Evolutionary conservation across 2,113 vertebrate genomes (phyloP), one percentile per base, ranked within the genome.

Genomic region (Agapornis roseicollis): DNA sequence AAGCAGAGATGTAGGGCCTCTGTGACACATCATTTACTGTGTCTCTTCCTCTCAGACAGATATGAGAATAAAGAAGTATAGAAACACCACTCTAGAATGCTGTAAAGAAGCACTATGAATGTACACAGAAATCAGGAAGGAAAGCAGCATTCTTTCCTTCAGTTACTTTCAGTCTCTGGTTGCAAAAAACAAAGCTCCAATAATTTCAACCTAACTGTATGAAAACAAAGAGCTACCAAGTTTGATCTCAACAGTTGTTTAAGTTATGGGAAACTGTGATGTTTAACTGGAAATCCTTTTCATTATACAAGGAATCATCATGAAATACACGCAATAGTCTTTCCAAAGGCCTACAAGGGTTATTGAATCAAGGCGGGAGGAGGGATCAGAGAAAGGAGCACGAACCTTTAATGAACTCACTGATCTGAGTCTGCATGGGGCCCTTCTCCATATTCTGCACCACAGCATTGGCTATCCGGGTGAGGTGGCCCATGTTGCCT

Each of bases 401-500:
- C 5, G 53, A 96, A 99, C 99, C 99, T 99, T 97, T 99, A 91
- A 99, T 99, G 96, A 99, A 98, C 83, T 99, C 98, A 6, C 98
- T 95, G 44, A 99, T 98, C 50, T 99, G 99, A 24, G 97, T 95
- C 97, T 99, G 99, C 90, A 98, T 96, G 6, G 99, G 98, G 35
- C 99, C 99, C 94, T 99, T 98, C 98, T 99, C 99, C 97, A 99
- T 97, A 88, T 99, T 99, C 96, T 99, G 99, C 27, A 99, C 99
- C 52, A 99, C 99, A 6, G 98, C 98, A 47, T 99, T 99, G 97
- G 99, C 99, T 27, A 99, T 99, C 77, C 99, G 98, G 0, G 99
- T 99, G 60, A 99, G 98, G 96, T 99, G 99, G 55, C 99, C 99
- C 99, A 99, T 99, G 90, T 99, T 99, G 47, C 99, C 99, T 58